phyloP scores from a whole-genome alignment of 2,888 invertebrate genomes.

The Tiphia femorata region DNA sequence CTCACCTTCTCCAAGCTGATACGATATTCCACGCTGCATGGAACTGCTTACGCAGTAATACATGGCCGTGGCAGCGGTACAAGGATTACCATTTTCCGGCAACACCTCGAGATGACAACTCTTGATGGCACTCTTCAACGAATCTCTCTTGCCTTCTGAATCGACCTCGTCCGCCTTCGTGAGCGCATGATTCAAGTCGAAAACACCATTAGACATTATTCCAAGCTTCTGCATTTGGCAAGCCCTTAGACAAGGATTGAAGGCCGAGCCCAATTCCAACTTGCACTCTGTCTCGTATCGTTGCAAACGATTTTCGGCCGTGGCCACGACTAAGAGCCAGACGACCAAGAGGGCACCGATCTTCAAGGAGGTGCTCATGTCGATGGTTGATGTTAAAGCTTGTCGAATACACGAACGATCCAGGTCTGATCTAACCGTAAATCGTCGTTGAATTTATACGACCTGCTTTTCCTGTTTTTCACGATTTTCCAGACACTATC shows the following conservation, averaged over 20 bases:
- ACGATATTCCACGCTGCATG: no score
- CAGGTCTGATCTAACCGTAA: no score
- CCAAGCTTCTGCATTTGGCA: constrained; percentile 11
- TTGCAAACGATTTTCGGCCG: background rate
- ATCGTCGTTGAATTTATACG: no score
- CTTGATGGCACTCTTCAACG: background rate
- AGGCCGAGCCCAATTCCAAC: background rate
- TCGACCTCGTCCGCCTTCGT: background rate
- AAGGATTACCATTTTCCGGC: background rate
- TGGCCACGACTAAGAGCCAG: background rate
- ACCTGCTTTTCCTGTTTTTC: no score
- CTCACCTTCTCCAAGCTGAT: no score
- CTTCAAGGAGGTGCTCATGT: no score
- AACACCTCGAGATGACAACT: background rate
- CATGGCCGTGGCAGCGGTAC: constrained; percentile 3
- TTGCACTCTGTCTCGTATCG: background rate
- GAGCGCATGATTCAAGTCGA: background rate
- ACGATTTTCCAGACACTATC: no score
- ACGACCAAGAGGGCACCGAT: no score
- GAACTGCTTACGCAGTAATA: constrained; percentile 8
- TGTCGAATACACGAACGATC: no score
- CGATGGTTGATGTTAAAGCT: no score
- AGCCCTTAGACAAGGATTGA: background rate
- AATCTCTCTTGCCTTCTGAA: background rate
- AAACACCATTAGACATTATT: background rate